A percentile compares a stretch with the other conserved stretches of the same genome.
These are phyloP conservation scores for Pluvianellus socialis DNA, from an alignment of 2,113 vertebrate species.

Conservation along the genomic window DNA sequence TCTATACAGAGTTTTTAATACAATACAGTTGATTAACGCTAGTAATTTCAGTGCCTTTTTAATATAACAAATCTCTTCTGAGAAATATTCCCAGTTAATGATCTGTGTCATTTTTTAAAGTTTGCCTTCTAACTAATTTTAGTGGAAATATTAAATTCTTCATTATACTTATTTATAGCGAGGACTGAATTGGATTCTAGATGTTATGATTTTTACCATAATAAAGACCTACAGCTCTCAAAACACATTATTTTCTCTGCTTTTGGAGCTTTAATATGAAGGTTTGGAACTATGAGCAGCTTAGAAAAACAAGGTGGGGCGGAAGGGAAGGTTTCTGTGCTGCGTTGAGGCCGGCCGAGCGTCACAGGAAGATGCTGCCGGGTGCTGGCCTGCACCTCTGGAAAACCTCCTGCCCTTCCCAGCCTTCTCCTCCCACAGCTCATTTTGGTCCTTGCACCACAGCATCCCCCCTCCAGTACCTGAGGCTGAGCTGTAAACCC, in stretches of 20 bases:
- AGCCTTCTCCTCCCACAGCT: background rate
- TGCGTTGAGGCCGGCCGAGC: background rate
- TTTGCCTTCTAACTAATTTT: conserved; percentile 68
- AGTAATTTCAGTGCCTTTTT: conserved; percentile 70
- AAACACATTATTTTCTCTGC: background rate
- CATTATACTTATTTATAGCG: conserved; percentile 42
- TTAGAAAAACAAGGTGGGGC: background rate
- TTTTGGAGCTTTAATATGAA: background rate
- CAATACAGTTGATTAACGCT: conserved; percentile 70
- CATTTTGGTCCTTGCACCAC: background rate
- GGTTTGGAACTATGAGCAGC: background rate
- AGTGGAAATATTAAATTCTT: conserved; percentile 61
- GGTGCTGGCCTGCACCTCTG: background rate
- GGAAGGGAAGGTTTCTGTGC: background rate
- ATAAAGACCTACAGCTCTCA: conserved; percentile 24
- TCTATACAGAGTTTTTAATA: conserved; percentile 65
- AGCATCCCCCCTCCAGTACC: background rate
- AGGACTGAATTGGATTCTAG: conserved; percentile 30
- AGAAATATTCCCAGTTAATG: conserved; percentile 73
- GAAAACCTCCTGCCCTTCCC: background rate
- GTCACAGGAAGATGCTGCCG: background rate
- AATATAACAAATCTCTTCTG: conserved; percentile 72
- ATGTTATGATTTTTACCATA: conserved; percentile 18
- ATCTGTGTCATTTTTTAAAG: conserved; percentile 71
- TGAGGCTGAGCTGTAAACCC: background rate